phyloP scores from a whole-genome alignment of 2,113 vertebrate species.

The Acrocephalus arundinaceus region DNA sequence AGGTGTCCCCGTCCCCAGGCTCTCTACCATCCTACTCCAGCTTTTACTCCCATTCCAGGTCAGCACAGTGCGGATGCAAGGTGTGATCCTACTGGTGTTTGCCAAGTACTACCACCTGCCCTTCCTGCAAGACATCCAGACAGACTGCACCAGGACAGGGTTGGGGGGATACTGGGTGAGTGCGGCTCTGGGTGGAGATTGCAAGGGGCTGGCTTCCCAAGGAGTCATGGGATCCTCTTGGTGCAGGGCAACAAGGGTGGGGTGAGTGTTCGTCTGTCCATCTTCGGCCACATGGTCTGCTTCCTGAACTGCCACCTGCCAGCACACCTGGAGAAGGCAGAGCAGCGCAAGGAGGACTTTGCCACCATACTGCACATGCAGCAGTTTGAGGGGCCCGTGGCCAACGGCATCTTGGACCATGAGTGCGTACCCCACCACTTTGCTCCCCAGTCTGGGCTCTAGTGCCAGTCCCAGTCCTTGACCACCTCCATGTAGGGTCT shows the following conservation, averaged over 20 bases:
- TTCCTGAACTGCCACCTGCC: slow-evolving; percentile 99
- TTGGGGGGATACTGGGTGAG: slow-evolving; percentile 85
- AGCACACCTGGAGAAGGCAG: slow-evolving; percentile 93
- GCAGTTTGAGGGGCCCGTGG: slow-evolving; percentile 88
- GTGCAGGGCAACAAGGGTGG: slow-evolving; percentile 96
- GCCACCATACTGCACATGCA: slow-evolving; percentile 96
- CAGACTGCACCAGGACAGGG: slow-evolving; percentile 89
- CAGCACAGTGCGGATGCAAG: slow-evolving; percentile 95
- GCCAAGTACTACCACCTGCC: slow-evolving; percentile 91
- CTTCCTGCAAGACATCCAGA: slow-evolving; percentile 86
- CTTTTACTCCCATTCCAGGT: slow-evolving; percentile 73
- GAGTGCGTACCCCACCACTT: slow-evolving; percentile 80
- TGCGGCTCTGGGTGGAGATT: neutral
- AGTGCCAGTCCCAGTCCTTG: neutral
- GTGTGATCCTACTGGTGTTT: slow-evolving; percentile 92
- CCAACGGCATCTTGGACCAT: slow-evolving; percentile 91
- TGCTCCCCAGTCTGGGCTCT: neutral
- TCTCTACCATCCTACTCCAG: neutral
- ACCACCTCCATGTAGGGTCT: neutral
- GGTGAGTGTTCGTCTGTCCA: slow-evolving; percentile 85
- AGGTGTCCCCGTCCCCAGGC: neutral
- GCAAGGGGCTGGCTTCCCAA: slow-evolving; percentile 49
- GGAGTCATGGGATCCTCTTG: neutral
- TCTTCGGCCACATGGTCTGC: slow-evolving; percentile 94
- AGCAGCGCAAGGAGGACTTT: slow-evolving; percentile 96